Percentiles rank a stretch among this genome's conserved stretches.
These are phyloP conservation scores for Nomada fabriciana DNA, from an alignment of 2,888 invertebrate genomes.

Conservation along the genomic window DNA sequence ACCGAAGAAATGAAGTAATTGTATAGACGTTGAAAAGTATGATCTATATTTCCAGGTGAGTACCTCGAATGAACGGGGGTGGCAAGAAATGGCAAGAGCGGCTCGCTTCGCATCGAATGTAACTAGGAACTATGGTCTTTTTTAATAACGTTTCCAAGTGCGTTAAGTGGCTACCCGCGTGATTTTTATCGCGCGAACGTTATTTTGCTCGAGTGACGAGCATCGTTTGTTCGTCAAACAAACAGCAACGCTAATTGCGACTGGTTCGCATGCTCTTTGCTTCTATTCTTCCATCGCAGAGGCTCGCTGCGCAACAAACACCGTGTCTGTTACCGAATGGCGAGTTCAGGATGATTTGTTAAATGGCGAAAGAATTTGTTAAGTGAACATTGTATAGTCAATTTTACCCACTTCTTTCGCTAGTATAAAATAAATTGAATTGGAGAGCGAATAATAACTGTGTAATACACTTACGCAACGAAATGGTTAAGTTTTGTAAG, in stretches of 20 bases:
- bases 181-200: conserved; percentile 66
- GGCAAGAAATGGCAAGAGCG: conserved; percentile 33
- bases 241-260: conserved; percentile 63
- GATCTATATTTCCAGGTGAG: too few species aligned
- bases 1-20: neutral
- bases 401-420: too few species aligned
- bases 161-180: conserved; percentile 58
- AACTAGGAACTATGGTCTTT: conserved; percentile 57
- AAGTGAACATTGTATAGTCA: too few species aligned
- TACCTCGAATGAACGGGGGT: conserved; percentile 22
- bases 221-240: conserved; percentile 51
- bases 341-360: too few species aligned
- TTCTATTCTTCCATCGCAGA: neutral
- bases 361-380: too few species aligned
- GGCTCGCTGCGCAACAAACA: neutral
- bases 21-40: too few species aligned
- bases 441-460: too few species aligned
- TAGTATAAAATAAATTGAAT: too few species aligned
- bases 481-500: too few species aligned
- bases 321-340: neutral
- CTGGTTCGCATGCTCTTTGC: conserved; percentile 38
- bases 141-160: conserved; percentile 60
- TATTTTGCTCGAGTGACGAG: conserved; percentile 45
- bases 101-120: conserved; percentile 56
- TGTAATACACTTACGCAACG: too few species aligned